These are phyloP conservation scores for Hirtodrosophila trivittata DNA, from an alignment of 2,888 invertebrate species.

Conservation along the genomic window DNA sequence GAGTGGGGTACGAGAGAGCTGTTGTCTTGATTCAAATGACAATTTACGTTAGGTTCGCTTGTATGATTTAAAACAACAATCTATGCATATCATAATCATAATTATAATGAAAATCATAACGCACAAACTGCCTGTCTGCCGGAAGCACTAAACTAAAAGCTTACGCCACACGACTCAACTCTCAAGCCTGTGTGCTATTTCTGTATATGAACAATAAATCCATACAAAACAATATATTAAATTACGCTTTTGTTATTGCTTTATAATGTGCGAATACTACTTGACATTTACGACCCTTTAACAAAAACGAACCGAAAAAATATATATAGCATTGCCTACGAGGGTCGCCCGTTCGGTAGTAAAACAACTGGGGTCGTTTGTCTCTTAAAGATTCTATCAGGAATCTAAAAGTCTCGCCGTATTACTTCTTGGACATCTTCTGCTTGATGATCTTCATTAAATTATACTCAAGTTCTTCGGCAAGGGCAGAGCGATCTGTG, in stretches of 20 bases:
- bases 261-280: slow-evolving; percentile 22
- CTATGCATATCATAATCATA: slow-evolving; percentile 45
- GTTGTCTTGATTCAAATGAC: slow-evolving; percentile 68
- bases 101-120: slow-evolving; percentile 51
- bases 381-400: no score
- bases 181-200: slow-evolving; percentile 41
- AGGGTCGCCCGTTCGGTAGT: slow-evolving; percentile 16
- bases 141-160: slow-evolving; percentile 61
- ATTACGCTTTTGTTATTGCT: slow-evolving; percentile 18
- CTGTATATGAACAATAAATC: slow-evolving; percentile 9
- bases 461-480: no score
- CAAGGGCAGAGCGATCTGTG: no score
- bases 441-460: no score
- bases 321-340: slow-evolving; percentile 7
- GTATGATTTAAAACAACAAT: slow-evolving; percentile 56
- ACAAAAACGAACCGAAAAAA: slow-evolving; percentile 1
- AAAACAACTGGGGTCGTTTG: no score
- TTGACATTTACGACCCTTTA: slow-evolving; percentile 52
- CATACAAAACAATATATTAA: slow-evolving; percentile 8
- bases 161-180: slow-evolving; percentile 47
- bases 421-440: no score
- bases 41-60: slow-evolving; percentile 60
- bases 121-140: slow-evolving; percentile 55
- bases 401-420: no score
- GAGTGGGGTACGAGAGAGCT: slow-evolving; percentile 28